Evolutionary conservation across 2,797 vertebrate species (phyloP), one percentile per base, ranked within the genome.

Genomic region (Melanotaenia parkinsoni): DNA sequence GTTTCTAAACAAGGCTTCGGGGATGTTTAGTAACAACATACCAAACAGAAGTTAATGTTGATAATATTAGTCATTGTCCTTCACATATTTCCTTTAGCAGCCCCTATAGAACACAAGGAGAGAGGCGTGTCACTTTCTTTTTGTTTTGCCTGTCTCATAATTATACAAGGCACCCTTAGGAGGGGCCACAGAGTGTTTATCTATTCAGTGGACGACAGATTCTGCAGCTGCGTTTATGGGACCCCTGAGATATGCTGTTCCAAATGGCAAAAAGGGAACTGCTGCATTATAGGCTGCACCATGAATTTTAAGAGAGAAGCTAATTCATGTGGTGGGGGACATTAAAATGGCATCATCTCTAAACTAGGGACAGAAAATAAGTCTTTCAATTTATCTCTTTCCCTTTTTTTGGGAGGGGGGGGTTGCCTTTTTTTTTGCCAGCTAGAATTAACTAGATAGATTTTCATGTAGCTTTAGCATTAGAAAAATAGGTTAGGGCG

Each of bases 171-270:
- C 18, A 30, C 63, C 84, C 63, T 5, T 38, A 87, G 75, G 82
- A 82, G 77, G 68, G 58, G 58, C 28, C 50, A 71, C 69, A 58
- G 53, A 69, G 63, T 76, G 67, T 77, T 85, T 83, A 86, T 86
- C 71, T 80, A 58, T 86, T 82, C 82, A 78, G 32, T 12, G 20
- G 76, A 74, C 74, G 72, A 53, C 11, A 16, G 67, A 38, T 59
- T 77, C 56, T 76, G 82, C 84, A 87, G 84, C 86, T 86, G 86
- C 47, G 71, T 76, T 72, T n/a, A 8, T 71, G 70, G 72, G 65
- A 74, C 67, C 74, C 74, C 86, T 75, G 84, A 88, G 89, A 89
- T 88, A 85, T 43, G 76, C 66, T 76, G 70, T 28, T 64, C 11
- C 60, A 63, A 73, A 73, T 10, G 6, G 16, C 60, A 45, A 9